Conservation (phyloP, 2,888 invertebrate genomes). For the Ernsta delagoae region DNA sequence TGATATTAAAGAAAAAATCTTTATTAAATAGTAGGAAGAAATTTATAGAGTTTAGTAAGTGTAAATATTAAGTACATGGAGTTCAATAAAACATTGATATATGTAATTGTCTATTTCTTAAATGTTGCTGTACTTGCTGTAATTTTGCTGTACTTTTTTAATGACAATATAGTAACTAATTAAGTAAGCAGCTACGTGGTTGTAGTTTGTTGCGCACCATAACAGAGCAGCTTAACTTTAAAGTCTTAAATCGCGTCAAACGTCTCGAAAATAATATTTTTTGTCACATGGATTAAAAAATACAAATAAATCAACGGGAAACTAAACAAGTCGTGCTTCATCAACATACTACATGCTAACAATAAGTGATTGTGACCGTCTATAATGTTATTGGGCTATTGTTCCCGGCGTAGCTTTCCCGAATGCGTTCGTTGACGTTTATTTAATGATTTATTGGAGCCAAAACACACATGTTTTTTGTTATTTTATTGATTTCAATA, state of each 20-base stretch:
- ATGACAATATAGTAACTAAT: too few relatives aligned
- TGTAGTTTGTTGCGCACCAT: too few relatives aligned
- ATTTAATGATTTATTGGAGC: conserved; percentile 21
- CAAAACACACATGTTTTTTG: background rate
- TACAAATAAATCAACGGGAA: background rate
- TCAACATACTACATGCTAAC: conserved; percentile 5
- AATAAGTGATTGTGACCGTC: conserved; percentile 33
- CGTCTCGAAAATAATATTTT: too few relatives aligned
- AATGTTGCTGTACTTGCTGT: too few relatives aligned
- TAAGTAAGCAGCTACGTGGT: too few relatives aligned
- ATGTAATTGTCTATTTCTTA: too few relatives aligned
- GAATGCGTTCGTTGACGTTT: conserved; percentile 36
- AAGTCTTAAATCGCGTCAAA: too few relatives aligned
- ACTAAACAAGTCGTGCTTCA: conserved; percentile 21
- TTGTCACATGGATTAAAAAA: background rate
- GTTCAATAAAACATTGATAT: too few relatives aligned
- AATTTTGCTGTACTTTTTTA: background rate
- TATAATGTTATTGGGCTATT: conserved; percentile 42
- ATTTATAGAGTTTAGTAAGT: background rate
- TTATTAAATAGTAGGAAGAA: too few relatives aligned
- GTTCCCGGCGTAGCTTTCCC: conserved; percentile 41
- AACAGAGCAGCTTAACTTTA: too few relatives aligned
- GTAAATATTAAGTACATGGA: too few relatives aligned
- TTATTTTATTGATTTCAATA: background rate
- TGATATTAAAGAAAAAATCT: too few relatives aligned